Base-by-base conservation (phyloP, 2,113 vertebrate species). In the Gobiocypris rarus region DNA sequence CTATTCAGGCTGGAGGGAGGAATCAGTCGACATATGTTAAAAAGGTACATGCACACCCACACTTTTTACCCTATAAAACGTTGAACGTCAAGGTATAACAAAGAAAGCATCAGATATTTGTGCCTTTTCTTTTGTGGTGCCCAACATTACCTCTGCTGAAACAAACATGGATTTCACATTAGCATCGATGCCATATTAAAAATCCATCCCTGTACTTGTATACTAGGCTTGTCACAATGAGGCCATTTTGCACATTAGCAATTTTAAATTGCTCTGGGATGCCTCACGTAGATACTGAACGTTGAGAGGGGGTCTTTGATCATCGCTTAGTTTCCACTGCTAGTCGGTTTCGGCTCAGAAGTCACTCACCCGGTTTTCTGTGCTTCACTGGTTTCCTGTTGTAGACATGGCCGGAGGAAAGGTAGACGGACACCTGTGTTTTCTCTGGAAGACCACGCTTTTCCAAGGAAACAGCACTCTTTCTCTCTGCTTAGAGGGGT, bases 401-500 rank as follows among this genome's bases (percentile, higher is more conserved):
- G 78, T 41, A 67, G 78, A 81, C 59, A 70, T 70, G 24, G 79
- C 79, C 79, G 24, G 45, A 17, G 79, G 79, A 54, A 70, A 38
- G 28, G 11, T n/a, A 41, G 63, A 81, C 61, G 54, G 48, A 54
- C 79, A 81, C 79, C 63, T 81, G 79, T 48, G 77, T 70, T n/a
- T 54, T 81, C 79, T 70, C 26, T 54, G 63, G 7, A 70, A 81
- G 19, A 56, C 43, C 63, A 54, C 4, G 48, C 19, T 50, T 69
- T 76, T 63, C 38, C 7, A 63, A 43, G 59, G 58, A 4, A 80
- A 65, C 59, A 1, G 34, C 34, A 43, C 56, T 17, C 17, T 43
- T 65, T 69, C 43, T 22, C 61, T 81, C 9, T 34, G 61, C 43
- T 69, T 69, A 81, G 17, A 67, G 43, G 45, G 26, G 19, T 81